Conservation (phyloP, 30 jellyfish, hydroid and myxozoan genomes). For the Morbakka virulenta region DNA sequence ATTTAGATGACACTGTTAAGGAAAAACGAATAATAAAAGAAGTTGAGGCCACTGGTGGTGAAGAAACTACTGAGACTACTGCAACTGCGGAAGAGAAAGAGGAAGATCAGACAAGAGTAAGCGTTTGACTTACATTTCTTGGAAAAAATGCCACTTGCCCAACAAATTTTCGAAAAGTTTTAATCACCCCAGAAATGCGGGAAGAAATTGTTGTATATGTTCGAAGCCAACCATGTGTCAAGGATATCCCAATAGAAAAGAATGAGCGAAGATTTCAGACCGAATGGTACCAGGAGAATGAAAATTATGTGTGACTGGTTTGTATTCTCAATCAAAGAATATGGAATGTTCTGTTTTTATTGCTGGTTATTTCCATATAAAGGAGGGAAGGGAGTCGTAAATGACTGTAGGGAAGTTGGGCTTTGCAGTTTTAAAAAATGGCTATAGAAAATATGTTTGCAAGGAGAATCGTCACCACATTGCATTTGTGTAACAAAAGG, state of each 20-base stretch:
- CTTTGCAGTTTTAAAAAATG: conserved; percentile 15
- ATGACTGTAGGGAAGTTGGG: conserved; percentile 20
- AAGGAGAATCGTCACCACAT: neutral
- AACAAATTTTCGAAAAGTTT: conserved; percentile 23
- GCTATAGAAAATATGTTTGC: conserved; percentile 2
- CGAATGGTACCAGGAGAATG: conserved; percentile 11
- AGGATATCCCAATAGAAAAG: conserved; percentile 26
- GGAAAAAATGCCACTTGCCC: conserved; percentile 18
- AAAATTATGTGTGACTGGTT: conserved; percentile 21
- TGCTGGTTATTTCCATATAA: conserved; percentile 20
- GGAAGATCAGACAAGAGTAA: neutral
- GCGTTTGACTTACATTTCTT: conserved; percentile 1
- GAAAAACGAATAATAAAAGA: neutral
- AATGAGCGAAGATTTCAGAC: conserved; percentile 33
- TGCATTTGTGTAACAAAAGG: neutral
- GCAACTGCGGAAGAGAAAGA: neutral
- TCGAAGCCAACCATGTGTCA: conserved; percentile 29
- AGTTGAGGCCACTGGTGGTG: neutral
- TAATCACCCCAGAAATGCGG: conserved; percentile 34
- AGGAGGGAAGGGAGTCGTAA: conserved; percentile 13
- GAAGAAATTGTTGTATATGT: conserved; percentile 12
- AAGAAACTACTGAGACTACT: neutral
- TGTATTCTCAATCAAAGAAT: neutral
- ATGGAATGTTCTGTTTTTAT: conserved; percentile 18
- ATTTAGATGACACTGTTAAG: conserved; percentile 3